These are phyloP conservation scores for Ophiodon elongatus DNA, from an alignment of 2,113 vertebrate genomes.

Conservation along the genomic window DNA sequence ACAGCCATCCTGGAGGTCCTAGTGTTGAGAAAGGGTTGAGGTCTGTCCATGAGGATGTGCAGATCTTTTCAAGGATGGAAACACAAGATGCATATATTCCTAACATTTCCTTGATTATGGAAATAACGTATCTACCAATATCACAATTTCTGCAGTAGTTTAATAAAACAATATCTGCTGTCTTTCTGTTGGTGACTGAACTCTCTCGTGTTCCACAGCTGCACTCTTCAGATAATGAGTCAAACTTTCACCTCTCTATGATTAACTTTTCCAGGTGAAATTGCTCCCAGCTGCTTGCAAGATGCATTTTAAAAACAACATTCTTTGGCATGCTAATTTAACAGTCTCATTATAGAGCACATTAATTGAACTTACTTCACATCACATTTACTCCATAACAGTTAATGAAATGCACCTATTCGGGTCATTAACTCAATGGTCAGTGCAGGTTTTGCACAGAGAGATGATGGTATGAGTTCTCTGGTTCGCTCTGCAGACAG, in stretches of 20 bases:
- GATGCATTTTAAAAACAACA: constrained; percentile 7
- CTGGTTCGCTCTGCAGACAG: too few species aligned
- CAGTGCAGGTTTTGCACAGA: not conserved
- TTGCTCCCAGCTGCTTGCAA: constrained; percentile 6
- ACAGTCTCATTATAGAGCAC: not conserved
- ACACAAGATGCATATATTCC: not conserved
- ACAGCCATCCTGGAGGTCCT: not conserved
- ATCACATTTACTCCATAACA: not conserved
- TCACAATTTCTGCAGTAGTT: not conserved
- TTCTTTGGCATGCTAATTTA: constrained; percentile 2
- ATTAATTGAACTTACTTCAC: not conserved
- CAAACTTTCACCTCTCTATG: constrained; percentile 4
- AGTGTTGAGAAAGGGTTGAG: too few species aligned
- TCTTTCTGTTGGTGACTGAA: not conserved
- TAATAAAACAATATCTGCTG: not conserved
- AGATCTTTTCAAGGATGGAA: not conserved
- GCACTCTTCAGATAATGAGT: constrained; percentile 18
- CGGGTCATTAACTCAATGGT: not conserved
- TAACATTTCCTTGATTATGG: not conserved
- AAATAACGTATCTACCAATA: not conserved
- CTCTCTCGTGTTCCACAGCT: constrained; percentile 13
- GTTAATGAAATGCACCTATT: not conserved
- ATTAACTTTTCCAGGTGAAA: constrained; percentile 11
- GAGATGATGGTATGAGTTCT: not conserved
- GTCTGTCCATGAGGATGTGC: not conserved